Evolutionary conservation across 2,888 invertebrate genomes (phyloP).

Genomic region (Tenthredo mesomela): DNA sequence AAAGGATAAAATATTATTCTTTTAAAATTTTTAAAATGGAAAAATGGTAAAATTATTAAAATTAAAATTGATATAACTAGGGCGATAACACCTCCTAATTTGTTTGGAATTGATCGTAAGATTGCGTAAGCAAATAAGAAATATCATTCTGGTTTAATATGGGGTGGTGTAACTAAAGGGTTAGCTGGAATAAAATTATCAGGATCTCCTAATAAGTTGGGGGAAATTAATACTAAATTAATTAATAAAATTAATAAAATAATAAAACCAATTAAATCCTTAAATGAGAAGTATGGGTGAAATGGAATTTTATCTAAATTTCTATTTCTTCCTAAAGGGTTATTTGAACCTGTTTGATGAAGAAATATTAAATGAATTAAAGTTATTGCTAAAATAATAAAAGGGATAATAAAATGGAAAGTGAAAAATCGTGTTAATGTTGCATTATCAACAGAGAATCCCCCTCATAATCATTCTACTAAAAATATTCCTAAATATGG

Average conservation of each 20-base stretch:
- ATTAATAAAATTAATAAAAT: conserved; percentile 77
- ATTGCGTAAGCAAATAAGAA: conserved; percentile 91
- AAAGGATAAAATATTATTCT: conserved; percentile 81
- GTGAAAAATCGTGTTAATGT: conserved; percentile 89
- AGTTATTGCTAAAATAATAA: conserved; percentile 82
- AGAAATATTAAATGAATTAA: conserved; percentile 84
- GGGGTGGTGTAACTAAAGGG: conserved; percentile 84
- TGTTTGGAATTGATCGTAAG: conserved; percentile 89
- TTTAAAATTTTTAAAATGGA: conserved; percentile 81
- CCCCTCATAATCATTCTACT: conserved; percentile 88
- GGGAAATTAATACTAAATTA: conserved; percentile 80
- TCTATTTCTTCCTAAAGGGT: conserved; percentile 84
- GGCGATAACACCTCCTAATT: conserved; percentile 87
- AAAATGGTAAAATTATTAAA: conserved; percentile 82
- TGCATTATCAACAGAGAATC: conserved; percentile 87
- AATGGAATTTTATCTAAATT: conserved; percentile 86
- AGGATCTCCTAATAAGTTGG: conserved; percentile 84
- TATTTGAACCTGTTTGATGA: conserved; percentile 85
- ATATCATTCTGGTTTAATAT: conserved; percentile 93
- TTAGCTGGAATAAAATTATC: conserved; percentile 88
- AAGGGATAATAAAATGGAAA: conserved; percentile 87
- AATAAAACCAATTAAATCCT: conserved; percentile 83
- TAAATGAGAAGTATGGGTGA: conserved; percentile 83
- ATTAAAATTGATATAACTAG: conserved; percentile 84
- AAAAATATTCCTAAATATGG: conserved; percentile 84